phyloP scores from a whole-genome alignment of 92 coral and sea anemone species.

The Phenganax stokvisi region DNA sequence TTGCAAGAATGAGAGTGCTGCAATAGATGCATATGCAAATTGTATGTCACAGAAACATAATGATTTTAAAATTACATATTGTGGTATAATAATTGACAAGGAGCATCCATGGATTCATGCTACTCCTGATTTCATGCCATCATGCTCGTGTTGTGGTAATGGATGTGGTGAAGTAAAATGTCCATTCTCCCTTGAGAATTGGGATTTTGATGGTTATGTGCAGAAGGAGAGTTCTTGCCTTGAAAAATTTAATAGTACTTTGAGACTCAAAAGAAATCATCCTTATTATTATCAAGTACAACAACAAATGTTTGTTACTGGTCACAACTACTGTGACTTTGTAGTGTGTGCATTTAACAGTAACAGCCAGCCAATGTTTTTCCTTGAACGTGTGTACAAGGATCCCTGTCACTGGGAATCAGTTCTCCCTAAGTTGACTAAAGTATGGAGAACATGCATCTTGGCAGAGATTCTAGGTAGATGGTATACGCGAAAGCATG shows the following conservation, averaged over 20 bases:
- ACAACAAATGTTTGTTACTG: background rate
- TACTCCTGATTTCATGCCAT: conserved; percentile 56
- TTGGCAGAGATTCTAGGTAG: too few relatives aligned
- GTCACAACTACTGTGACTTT: background rate
- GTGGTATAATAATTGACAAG: conserved; percentile 50
- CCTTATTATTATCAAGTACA: conserved; percentile 38
- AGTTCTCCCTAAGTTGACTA: too few relatives aligned
- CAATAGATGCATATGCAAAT: background rate
- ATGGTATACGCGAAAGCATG: too few relatives aligned
- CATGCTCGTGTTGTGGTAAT: conserved; percentile 62
- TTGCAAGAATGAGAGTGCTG: background rate
- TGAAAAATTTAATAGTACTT: conserved; percentile 34
- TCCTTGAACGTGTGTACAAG: too few relatives aligned
- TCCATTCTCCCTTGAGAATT: conserved; percentile 49
- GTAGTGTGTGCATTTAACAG: too few relatives aligned
- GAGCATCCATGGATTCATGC: conserved; percentile 63
- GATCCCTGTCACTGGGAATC: too few relatives aligned
- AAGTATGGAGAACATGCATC: too few relatives aligned
- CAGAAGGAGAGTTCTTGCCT: conserved; percentile 49
- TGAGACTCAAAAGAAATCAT: conserved; percentile 46
- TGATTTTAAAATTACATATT: conserved; percentile 43
- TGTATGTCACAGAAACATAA: conserved; percentile 24
- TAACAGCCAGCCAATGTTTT: too few relatives aligned
- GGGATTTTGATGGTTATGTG: conserved; percentile 56
- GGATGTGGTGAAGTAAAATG: conserved; percentile 73